phyloP scores from a whole-genome alignment of 2,888 invertebrate species.

The Dynastes tityus region DNA sequence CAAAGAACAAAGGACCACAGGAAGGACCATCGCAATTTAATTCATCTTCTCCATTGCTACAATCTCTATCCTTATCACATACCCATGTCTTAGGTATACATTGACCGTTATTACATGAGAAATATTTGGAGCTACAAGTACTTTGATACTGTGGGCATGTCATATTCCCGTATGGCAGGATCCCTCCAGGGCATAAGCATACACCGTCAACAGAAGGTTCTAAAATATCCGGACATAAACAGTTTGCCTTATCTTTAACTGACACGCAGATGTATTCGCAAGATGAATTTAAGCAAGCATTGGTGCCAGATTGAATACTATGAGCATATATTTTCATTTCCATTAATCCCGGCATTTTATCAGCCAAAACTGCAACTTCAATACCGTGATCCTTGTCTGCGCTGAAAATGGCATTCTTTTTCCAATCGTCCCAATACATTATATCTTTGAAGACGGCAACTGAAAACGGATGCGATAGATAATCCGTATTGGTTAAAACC shows the following conservation, averaged over 20 bases:
- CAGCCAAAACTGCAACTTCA: slow-evolving; percentile 71
- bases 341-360: slow-evolving; percentile 82
- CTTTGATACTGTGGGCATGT: slow-evolving; percentile 79
- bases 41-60: slow-evolving; percentile 77
- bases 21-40: slow-evolving; percentile 69
- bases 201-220: slow-evolving; percentile 71
- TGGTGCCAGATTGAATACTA: slow-evolving; percentile 82
- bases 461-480: slow-evolving; percentile 88
- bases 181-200: slow-evolving; percentile 85
- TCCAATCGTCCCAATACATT: slow-evolving; percentile 95
- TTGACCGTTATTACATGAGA: slow-evolving; percentile 74
- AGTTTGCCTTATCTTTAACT: slow-evolving; percentile 75
- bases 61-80: slow-evolving; percentile 81
- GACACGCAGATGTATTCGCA: slow-evolving; percentile 89
- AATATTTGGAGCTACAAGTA: slow-evolving; percentile 74
- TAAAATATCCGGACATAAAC: slow-evolving; percentile 88
- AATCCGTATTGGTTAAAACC: slow-evolving; percentile 75
- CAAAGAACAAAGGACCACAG: slow-evolving; percentile 74
- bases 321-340: slow-evolving; percentile 88
- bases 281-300: slow-evolving; percentile 77
- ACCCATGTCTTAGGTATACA: slow-evolving; percentile 77
- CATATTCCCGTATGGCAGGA: slow-evolving; percentile 77
- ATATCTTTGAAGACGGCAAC: slow-evolving; percentile 88
- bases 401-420: slow-evolving; percentile 82
- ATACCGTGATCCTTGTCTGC: slow-evolving; percentile 85